Evolutionary conservation across 2,113 vertebrate species (phyloP).

Genomic region (Cryptomyrus ogoouensis): DNA sequence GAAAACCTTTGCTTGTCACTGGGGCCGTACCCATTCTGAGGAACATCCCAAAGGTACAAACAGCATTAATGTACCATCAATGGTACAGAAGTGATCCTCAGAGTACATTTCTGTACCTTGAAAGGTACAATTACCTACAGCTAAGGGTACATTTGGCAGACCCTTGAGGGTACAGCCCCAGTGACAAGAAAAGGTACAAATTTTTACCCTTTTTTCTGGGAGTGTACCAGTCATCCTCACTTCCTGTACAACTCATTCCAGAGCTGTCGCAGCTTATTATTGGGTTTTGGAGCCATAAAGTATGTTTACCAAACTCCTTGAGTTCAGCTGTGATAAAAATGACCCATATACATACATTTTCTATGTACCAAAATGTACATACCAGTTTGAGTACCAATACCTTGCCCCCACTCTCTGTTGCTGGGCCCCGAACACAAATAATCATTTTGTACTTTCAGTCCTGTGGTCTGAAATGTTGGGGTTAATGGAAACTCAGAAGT

Average conservation of each 20-base stretch:
- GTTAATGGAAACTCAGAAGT: not conserved
- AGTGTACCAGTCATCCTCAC: not conserved
- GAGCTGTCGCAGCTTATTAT: not conserved
- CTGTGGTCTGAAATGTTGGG: not conserved
- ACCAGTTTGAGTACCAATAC: not conserved
- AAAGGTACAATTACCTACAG: no score
- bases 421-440: not conserved
- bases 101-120: no score
- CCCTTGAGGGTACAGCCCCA: no score
- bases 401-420: not conserved
- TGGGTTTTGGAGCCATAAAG: not conserved
- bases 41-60: no score
- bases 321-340: not conserved
- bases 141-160: no score
- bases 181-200: no score
- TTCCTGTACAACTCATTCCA: not conserved
- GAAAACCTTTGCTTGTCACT: not conserved
- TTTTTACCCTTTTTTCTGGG: not conserved
- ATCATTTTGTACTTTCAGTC: not conserved
- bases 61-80: no score
- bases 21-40: no score
- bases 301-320: not conserved
- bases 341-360: not conserved
- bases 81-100: no score
- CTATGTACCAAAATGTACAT: no score